Conservation (phyloP, 30 jellyfish, hydroid and myxozoan species). For the Turritopsis dohrnii region DNA sequence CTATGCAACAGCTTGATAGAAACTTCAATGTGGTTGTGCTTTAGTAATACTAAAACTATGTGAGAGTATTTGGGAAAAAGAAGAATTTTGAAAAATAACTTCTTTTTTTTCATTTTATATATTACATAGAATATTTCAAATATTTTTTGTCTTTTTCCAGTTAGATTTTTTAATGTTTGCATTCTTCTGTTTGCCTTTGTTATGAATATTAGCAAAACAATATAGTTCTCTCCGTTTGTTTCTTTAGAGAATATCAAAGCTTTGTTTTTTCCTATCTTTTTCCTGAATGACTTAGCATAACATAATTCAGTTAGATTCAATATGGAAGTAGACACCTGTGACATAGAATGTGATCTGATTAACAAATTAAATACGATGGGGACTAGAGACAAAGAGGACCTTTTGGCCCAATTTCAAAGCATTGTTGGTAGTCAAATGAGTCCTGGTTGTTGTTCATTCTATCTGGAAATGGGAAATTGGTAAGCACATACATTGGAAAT, state of each 20-base stretch:
- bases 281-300: not conserved
- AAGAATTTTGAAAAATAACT: no score
- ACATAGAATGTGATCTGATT: slow-evolving; percentile 59
- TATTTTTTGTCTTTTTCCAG: no score
- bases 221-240: not conserved
- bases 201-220: no score
- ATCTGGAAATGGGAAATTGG: slow-evolving; percentile 90
- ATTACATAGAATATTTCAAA: no score
- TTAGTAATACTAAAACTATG: no score
- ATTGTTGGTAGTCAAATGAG: slow-evolving; percentile 76
- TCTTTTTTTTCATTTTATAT: no score
- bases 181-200: no score
- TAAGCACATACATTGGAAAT: slow-evolving; percentile 6
- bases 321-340: slow-evolving; percentile 62
- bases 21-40: no score
- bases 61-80: no score
- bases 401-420: slow-evolving; percentile 72
- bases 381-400: slow-evolving; percentile 77
- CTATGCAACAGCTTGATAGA: no score
- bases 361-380: slow-evolving; percentile 67
- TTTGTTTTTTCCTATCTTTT: not conserved
- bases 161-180: no score
- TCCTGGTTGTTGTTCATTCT: slow-evolving; percentile 75
- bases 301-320: not conserved
- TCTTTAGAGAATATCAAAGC: not conserved